A percentile compares a stretch with the other conserved stretches of the same genome.
Conservation (phyloP, 2,797 vertebrate species). For the Pantherophis alleghaniensis region DNA sequence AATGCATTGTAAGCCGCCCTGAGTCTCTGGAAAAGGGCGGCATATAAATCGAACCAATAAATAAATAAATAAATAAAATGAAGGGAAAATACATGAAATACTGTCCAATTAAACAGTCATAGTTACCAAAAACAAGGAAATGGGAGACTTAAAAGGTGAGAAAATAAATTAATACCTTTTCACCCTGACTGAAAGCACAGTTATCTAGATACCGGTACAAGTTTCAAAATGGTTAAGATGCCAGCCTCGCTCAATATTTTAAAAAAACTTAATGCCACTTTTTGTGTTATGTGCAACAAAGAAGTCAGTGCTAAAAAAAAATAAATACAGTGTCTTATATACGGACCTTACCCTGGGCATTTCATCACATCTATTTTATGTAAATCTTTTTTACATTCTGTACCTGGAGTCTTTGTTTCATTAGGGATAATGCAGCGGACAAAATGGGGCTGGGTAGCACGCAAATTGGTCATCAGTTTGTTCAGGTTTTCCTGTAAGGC, state of each 20-base stretch:
- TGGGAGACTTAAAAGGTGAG: background rate
- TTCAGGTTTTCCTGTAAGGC: conserved; percentile 87
- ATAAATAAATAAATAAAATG: background rate
- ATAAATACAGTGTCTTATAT: background rate
- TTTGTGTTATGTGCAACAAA: background rate
- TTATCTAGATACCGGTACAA: background rate
- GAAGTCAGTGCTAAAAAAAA: background rate
- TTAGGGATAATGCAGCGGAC: conserved; percentile 94
- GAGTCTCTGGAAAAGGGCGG: too few relatives aligned
- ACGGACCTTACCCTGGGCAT: background rate
- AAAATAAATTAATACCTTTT: background rate
- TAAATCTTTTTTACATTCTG: background rate
- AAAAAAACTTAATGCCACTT: background rate
- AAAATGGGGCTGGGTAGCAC: conserved; percentile 91
- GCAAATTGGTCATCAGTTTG: conserved; percentile 90
- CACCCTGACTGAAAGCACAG: background rate
- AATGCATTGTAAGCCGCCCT: too few relatives aligned
- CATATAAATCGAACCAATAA: too few relatives aligned
- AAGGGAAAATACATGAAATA: background rate
- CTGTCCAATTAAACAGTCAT: background rate
- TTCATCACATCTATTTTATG: background rate
- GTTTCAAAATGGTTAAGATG: background rate
- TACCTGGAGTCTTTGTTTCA: conserved; percentile 90
- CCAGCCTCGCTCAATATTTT: background rate
- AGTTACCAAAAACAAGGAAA: background rate